Base-by-base conservation (phyloP, 2,113 vertebrate genomes). In the Circaetus gallicus region DNA sequence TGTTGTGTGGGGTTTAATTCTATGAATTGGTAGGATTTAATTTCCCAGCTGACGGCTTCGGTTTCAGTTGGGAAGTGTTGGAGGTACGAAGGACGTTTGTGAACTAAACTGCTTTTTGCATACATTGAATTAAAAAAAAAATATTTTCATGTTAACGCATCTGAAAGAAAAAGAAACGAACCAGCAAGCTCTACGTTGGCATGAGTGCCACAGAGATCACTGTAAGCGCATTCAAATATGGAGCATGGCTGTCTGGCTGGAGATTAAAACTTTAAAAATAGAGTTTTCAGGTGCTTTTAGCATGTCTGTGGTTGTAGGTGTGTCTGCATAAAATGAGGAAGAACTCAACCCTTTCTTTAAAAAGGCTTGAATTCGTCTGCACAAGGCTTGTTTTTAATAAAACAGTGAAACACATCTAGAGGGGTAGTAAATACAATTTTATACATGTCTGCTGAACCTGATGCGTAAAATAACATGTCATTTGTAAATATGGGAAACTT, bases 1-100 rank as follows among this genome's bases (percentile, higher is more conserved):
- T 20, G 11, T 36, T 32, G 40, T 17, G 45, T 6, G 95, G 28
- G 32, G 8, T 69, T 87, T 40, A 36, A 32, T n/a, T 40, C 12
- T 11, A 4, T 5, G 40, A 31, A 15, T 12, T 7, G 9, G 0
- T 11, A 3, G 56, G 42, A 2, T 34, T 53, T n/a, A 0, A 6
- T 62, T 67, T 62, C 24, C 56, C 2, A 18, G 7, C 2, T 2
- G 61, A 5, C 0, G 13, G 20, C 43, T 55, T 28, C 13, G 58
- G 32, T 29, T 81, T 78, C 31, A 25, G 36, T 36, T 67, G 40
- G 40, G 55, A 40, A 53, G 17, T 25, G 8, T 25, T 11, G 1
- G 29, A 40, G 12, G 13, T 52, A 10, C 1, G 10, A 19, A 47
- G 17, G 18, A 13, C 0, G 0, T 36, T 12, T 28, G n/a, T 18